These are phyloP conservation scores for Melanotaenia boesemani DNA, from an alignment of 2,797 vertebrate species.

Conservation along the genomic window DNA sequence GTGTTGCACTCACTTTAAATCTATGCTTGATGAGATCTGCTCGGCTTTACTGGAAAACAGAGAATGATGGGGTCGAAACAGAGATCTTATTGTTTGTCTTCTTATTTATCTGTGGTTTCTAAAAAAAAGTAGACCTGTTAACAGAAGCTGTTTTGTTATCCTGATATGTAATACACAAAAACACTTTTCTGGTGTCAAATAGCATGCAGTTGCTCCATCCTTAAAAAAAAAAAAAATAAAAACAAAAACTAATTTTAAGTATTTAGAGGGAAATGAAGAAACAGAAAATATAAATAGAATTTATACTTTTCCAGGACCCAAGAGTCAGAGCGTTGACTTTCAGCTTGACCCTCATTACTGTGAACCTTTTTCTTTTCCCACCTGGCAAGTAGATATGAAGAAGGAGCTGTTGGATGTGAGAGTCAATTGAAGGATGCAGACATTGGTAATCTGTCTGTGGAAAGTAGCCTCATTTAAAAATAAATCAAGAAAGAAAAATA, in stretches of 20 bases:
- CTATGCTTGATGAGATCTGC: constrained; percentile 84
- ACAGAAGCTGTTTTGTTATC: neutral
- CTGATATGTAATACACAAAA: neutral
- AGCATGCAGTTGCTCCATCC: neutral
- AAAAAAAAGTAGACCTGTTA: constrained; percentile 1
- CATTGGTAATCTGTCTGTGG: constrained; percentile 74
- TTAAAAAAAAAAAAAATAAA: neutral
- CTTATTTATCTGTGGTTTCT: constrained; percentile 15
- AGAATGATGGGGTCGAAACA: constrained; percentile 57
- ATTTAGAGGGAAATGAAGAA: neutral
- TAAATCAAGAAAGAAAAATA: no score
- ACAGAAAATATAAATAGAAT: constrained; percentile 5
- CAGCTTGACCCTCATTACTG: constrained; percentile 79
- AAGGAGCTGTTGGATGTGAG: constrained; percentile 46
- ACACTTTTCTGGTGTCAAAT: constrained; percentile 27
- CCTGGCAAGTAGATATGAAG: constrained; percentile 62
- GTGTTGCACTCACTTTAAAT: constrained; percentile 86
- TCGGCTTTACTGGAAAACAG: constrained; percentile 81
- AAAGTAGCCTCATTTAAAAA: constrained; percentile 13
- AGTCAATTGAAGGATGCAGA: constrained; percentile 49
- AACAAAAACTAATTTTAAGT: neutral
- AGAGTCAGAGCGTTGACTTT: constrained; percentile 73
- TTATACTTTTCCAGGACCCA: constrained; percentile 23
- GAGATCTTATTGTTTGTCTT: constrained; percentile 38
- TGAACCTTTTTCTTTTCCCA: constrained; percentile 72